phyloP scores from a whole-genome alignment of 2,888 invertebrate genomes.

The Prosapia bicincta region DNA sequence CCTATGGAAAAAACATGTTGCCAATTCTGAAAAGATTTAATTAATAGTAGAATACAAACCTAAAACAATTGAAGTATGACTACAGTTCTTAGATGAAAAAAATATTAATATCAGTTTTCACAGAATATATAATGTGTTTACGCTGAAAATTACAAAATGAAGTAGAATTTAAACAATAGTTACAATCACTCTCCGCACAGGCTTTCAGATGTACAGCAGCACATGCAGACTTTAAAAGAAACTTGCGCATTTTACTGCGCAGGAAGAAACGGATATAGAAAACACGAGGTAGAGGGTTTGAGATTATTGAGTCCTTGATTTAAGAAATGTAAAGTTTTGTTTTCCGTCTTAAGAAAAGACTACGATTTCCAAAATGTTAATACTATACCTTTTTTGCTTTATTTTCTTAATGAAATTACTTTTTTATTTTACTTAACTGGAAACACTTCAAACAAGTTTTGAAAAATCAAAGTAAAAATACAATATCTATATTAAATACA shows the following conservation, averaged over 20 bases:
- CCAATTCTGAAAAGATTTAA: not conserved
- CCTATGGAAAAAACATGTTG: not conserved
- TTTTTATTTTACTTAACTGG: too few relatives aligned
- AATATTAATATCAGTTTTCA: not conserved
- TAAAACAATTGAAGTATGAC: not conserved
- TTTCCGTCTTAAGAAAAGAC: not conserved
- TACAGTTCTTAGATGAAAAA: not conserved
- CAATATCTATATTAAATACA: too few relatives aligned
- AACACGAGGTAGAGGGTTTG: conserved; percentile 13
- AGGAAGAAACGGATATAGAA: conserved; percentile 22
- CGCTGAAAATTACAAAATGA: not conserved
- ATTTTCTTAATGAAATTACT: too few relatives aligned
- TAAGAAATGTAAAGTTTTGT: not conserved
- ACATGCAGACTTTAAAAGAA: conserved; percentile 22
- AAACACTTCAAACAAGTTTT: too few relatives aligned
- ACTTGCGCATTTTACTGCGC: conserved; percentile 29
- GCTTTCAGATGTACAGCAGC: conserved; percentile 8
- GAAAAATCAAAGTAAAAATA: too few relatives aligned
- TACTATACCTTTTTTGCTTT: too few relatives aligned
- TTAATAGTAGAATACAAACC: not conserved
- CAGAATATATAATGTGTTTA: not conserved
- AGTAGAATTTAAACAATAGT: not conserved
- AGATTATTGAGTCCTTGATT: conserved; percentile 18
- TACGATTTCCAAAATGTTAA: not conserved
- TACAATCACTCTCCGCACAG: not conserved